Evolutionary conservation across 1,140 invertebrate species (phyloP).

Genomic region (Bacillus rossius): DNA sequence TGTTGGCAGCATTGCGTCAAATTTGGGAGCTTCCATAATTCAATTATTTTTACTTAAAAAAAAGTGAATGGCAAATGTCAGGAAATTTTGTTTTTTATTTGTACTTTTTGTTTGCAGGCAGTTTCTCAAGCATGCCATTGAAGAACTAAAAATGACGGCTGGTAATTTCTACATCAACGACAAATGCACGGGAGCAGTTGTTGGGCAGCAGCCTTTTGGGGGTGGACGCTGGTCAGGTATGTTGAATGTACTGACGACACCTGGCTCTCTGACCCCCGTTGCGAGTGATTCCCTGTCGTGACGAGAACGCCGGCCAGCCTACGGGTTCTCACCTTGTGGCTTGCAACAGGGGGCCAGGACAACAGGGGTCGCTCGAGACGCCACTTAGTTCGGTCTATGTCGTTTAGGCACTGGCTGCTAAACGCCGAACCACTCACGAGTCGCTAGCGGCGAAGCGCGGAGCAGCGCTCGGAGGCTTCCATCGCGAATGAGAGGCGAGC

Average conservation of each 20-base stretch:
- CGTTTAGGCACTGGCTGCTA: not conserved
- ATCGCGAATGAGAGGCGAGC: not conserved
- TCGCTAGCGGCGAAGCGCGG: too few relatives aligned
- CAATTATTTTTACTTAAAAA: too few relatives aligned
- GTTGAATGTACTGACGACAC: not conserved
- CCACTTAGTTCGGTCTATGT: too few relatives aligned
- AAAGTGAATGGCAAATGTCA: too few relatives aligned
- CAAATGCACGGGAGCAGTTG: constrained; percentile 97
- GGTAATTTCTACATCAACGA: constrained; percentile 99
- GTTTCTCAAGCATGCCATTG: constrained; percentile 67
- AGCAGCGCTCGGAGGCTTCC: not conserved
- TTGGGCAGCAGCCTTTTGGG: constrained; percentile 98
- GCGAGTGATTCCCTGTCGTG: not conserved
- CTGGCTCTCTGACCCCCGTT: too few relatives aligned
- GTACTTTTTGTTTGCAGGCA: constrained; percentile 41
- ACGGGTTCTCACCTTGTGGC: not conserved
- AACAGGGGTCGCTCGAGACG: too few relatives aligned
- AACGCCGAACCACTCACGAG: too few relatives aligned
- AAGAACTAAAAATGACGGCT: constrained; percentile 77
- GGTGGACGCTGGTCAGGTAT: constrained; percentile 86
- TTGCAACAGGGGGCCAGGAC: too few relatives aligned
- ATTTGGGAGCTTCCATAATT: too few relatives aligned
- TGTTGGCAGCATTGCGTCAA: too few relatives aligned
- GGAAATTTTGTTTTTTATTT: constrained; percentile 2
- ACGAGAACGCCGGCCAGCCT: not conserved